A percentile compares a stretch with the other conserved stretches of the same genome.
Conservation (phyloP, 2,113 vertebrate species). For the Pedetes capensis region DNA sequence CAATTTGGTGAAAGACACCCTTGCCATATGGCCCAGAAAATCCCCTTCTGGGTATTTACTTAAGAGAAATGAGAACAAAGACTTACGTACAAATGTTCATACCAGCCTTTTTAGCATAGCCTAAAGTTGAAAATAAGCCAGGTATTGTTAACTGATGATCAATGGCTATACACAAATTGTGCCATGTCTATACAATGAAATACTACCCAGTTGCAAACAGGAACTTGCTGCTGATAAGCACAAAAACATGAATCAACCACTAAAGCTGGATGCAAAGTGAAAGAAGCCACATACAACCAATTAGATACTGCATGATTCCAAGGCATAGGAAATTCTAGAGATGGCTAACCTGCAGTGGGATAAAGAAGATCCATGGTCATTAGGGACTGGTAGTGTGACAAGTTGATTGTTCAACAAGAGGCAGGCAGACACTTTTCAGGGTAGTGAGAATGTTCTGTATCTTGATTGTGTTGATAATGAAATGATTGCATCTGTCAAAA, state of each 20-base stretch:
- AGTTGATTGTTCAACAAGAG: no score
- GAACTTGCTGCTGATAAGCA: not conserved
- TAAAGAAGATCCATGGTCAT: accelerated
- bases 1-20: not conserved
- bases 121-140: not conserved
- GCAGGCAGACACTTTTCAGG: not conserved
- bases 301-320: accelerated
- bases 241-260: not conserved
- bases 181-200: no score
- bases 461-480: not conserved
- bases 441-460: not conserved
- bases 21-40: not conserved
- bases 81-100: no score
- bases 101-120: not conserved
- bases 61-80: not conserved
- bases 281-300: no score
- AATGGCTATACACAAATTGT: not conserved
- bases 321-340: not conserved
- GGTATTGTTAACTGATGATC: not conserved
- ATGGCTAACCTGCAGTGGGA: not conserved
- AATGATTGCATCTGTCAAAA: not conserved
- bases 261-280: not conserved
- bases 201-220: not conserved
- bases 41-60: not conserved
- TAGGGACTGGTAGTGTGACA: not conserved